Evolutionary conservation across 2,888 invertebrate genomes (phyloP).

Genomic region (Drosophila pseudotalamancana): DNA sequence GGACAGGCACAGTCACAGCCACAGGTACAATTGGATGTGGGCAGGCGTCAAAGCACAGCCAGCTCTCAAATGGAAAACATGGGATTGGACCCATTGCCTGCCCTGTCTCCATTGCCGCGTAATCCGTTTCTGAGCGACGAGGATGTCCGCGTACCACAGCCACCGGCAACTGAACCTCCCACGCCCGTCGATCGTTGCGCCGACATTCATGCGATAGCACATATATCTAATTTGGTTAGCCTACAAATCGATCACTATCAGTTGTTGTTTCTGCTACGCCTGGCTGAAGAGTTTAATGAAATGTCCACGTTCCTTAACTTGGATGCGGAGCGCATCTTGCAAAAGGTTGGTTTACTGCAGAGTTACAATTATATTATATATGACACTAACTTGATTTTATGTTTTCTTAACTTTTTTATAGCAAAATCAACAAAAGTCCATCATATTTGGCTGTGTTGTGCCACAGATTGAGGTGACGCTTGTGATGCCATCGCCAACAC

Average conservation of each 20-base stretch:
- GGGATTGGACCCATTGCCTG: conserved; percentile 63
- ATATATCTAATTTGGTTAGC: conserved; percentile 93
- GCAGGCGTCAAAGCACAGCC: conserved; percentile 38
- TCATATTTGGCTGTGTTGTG: conserved; percentile 91
- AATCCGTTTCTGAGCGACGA: conserved; percentile 82
- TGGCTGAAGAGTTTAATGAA: conserved; percentile 92
- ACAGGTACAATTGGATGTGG: conserved; percentile 57
- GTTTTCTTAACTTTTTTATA: conserved; percentile 29
- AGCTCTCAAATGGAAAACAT: conserved; percentile 66
- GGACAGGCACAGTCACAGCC: conserved; percentile 69
- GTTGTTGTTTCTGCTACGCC: conserved; percentile 93
- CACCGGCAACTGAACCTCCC: conserved; percentile 26
- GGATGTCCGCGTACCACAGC: conserved; percentile 64
- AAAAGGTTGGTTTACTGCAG: conserved; percentile 83
- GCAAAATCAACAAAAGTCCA: conserved; percentile 84
- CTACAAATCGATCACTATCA: conserved; percentile 97
- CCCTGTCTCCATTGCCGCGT: conserved; percentile 63
- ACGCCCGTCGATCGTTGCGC: conserved; percentile 86
- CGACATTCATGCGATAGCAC: conserved; percentile 91
- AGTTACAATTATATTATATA: background rate
- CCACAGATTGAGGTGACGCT: conserved; percentile 95
- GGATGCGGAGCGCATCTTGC: conserved; percentile 90
- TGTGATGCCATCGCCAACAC: conserved; percentile 93
- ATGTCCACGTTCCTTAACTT: conserved; percentile 91
- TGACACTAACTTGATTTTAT: background rate